Base-by-base conservation (phyloP, 2,797 vertebrate genomes). In the Petrocephalus schoutedeni region DNA sequence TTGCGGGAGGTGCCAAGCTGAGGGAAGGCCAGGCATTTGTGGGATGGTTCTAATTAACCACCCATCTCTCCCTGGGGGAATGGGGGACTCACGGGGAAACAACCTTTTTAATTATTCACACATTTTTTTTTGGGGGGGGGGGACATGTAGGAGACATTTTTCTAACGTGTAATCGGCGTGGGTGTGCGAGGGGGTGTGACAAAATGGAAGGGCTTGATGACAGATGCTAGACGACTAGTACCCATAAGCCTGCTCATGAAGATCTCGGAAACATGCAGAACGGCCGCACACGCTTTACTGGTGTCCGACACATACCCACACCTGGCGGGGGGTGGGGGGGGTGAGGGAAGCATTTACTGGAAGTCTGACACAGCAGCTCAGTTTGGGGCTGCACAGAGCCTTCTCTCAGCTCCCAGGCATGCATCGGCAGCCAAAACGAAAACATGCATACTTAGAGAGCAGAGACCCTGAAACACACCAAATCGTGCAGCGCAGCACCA, bases 331-430 rank as follows among this genome's bases (percentile, higher is more conserved):
- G 32, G 14, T 0, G 67, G 57, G 51, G 1, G 10, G 53, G 53
- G 53, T 45, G 59, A 9, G 64, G 28, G 71, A 12, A 8, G 71
- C 32, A 77, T 45, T 77, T 77, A 45, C 71, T 77, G 71, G 71
- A 77, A 77, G 71, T 77, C 71, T 77, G 71, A 77, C 71, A 77
- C 71, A 45, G 36, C 71, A 77, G 71, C 71, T 77, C 71, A 77
- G 71, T 77, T 12, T 41, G 71, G 71, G 71, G 71, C 71, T 36
- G 16, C 16, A 77, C 71, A 45, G 71, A 77, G 71, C 71, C 14
- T 45, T 41, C 71, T 32, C 61, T 67, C 28, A 77, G 16, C 36
- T 77, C 36, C 16, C 32, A 16, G 36, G 71, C 71, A 77, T 4
- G 71, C 6, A 16, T 14, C 1, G 0, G 16, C 71, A n/a, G 32